Base-by-base conservation (phyloP, 2,797 vertebrate genomes). In the Odontamblyopus rebecca region DNA sequence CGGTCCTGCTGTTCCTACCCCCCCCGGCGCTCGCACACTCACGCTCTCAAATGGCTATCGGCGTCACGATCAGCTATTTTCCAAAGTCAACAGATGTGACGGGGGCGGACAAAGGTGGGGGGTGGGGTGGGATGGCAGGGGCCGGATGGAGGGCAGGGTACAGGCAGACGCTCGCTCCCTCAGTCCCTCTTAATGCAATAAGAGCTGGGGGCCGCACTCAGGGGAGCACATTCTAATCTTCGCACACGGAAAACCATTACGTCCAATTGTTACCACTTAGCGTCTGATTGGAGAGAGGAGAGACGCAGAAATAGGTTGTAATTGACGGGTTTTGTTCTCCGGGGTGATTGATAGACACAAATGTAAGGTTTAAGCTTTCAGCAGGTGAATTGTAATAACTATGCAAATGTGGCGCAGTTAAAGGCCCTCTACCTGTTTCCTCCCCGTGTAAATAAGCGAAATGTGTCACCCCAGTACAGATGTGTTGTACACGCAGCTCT, bases 51-150 rank as follows among this genome's bases (percentile, higher is more conserved):
- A 85, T 84, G 83, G 84, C 76, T 90, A 89, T 93, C 91, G 44
- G 44, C 44, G 91, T 89, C 89, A 86, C 82, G 85, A 91, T 92
- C 82, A 84, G 81, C 86, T 83, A 82, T 89, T 91, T 23, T 91
- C 84, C 81, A 92, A 90, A 92, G 90, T 91, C 89, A 92, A 90
- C 92, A 93, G 90, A 89, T 92, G 89, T 91, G 61, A 23, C 81
- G 83, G 82, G 88, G 78, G 71, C 77, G 77, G 76, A 35, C 32
- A 6, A 6, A 84, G 83, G 85, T 86, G 82, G 23, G 85, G 87
- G 82, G n/a, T n/a, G 79, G 85, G 30, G 4, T 32, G 30, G 82
- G 82, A 80, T 82, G 85, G 85, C 13, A 15, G 12, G 44, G 44
- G 13, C 44, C 15, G 44, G 44, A 48, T 48, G 44, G 44, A 48